Percentiles rank a stretch among this genome's conserved stretches.
phyloP scores from a whole-genome alignment of 2,888 invertebrate species.

The Smittia sp. region DNA sequence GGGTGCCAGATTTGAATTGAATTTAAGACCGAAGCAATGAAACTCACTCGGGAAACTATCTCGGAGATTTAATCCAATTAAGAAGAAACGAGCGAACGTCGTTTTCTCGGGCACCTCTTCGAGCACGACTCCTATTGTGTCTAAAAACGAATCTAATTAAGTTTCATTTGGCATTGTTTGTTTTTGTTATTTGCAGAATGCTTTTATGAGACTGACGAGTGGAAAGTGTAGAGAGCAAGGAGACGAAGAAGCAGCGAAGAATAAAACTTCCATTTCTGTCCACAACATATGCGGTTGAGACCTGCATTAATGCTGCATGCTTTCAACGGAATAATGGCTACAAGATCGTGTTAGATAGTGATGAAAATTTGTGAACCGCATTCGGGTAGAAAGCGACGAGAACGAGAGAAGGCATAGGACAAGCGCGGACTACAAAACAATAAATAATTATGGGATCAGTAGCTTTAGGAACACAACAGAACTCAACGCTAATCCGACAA shows the following conservation, averaged over 20 bases:
- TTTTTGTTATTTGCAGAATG: slow-evolving; percentile 26
- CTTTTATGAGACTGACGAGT: slow-evolving; percentile 21
- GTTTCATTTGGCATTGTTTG: slow-evolving; percentile 23
- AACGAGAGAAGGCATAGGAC: background rate
- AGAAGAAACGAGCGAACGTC: background rate
- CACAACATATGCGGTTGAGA: slow-evolving; percentile 17
- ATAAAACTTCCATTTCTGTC: slow-evolving; percentile 18
- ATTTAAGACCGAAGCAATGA: background rate
- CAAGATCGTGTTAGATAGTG: slow-evolving; percentile 25
- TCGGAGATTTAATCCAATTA: slow-evolving; percentile 13
- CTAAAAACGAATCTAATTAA: slow-evolving; percentile 22
- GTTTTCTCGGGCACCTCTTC: background rate
- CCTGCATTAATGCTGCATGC: slow-evolving; percentile 24
- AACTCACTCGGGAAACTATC: background rate
- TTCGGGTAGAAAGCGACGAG: background rate
- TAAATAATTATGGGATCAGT: slow-evolving; percentile 29
- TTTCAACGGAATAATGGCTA: background rate
- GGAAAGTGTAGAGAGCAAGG: background rate
- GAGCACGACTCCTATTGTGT: slow-evolving; percentile 25
- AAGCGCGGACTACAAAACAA: background rate
- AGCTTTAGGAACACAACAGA: background rate
- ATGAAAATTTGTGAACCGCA: slow-evolving; percentile 28
- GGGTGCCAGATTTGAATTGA: background rate
- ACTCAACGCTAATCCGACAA: slow-evolving; percentile 18
- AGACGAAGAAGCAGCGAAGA: background rate